Conservation (phyloP, 1,140 invertebrate species). For the Bombus balteatus region DNA sequence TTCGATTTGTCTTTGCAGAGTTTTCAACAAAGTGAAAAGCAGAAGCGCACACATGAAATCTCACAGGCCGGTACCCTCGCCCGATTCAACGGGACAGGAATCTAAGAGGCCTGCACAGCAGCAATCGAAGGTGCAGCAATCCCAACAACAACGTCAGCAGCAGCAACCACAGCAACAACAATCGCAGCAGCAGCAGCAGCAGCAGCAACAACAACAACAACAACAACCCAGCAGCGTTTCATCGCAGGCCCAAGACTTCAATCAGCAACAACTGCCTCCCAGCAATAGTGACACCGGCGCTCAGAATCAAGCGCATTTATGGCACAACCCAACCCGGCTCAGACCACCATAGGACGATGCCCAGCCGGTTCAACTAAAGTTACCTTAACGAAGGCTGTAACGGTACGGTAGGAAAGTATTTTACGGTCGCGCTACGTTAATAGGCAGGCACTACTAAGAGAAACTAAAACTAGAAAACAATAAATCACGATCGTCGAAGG, state of each 20-base stretch:
- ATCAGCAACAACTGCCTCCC: constrained; percentile 71
- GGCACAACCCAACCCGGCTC: constrained; percentile 81
- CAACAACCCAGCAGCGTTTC: constrained; percentile 59
- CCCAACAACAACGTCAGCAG: constrained; percentile 68
- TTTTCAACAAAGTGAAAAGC: constrained; percentile 98
- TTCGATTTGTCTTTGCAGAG: constrained; percentile 87
- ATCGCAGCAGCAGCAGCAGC: constrained; percentile 72
- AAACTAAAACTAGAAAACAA: background rate
- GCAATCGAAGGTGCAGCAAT: constrained; percentile 69
- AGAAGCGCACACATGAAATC: constrained; percentile 99
- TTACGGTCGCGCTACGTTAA: constrained; percentile 54
- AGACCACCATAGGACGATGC: constrained; percentile 80
- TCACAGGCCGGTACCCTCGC: constrained; percentile 88
- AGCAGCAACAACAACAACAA: constrained; percentile 71
- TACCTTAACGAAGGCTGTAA: constrained; percentile 82
- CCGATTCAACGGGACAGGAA: constrained; percentile 82
- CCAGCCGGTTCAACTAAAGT: constrained; percentile 77
- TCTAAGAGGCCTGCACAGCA: constrained; percentile 76
- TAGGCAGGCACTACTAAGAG: constrained; percentile 46
- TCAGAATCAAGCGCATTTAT: constrained; percentile 72
- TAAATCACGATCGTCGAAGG: constrained; percentile 38
- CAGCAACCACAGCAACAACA: constrained; percentile 69
- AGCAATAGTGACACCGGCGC: constrained; percentile 68
- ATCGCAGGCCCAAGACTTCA: constrained; percentile 61
- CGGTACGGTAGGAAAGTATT: constrained; percentile 64